Base-by-base conservation (phyloP, 2,888 invertebrate genomes). In the Nymphalis urticae region DNA sequence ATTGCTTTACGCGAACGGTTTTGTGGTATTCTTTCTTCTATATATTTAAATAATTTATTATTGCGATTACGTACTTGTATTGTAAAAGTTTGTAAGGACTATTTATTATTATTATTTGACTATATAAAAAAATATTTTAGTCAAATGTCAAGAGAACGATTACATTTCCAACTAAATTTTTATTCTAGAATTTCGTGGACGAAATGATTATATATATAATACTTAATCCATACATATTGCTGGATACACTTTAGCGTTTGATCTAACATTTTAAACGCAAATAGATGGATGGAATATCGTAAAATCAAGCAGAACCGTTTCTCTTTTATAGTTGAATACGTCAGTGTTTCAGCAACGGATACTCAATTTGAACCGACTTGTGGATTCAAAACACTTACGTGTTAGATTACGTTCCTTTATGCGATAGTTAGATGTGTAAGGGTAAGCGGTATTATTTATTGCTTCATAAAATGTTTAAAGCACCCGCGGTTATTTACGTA, bases 401-500 rank as follows among this genome's bases (percentile, higher is more conserved):
- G 65, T 62, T 64, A 62, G 68, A 64, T 70, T 61, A 68, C 64
- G 58, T 19, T 36, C 66, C 53, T 62, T 67, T 62, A 67, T 50
- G n/a, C 61, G 61, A 61, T 62, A 66, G 66, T 67, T 64, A 58
- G 51, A 59, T 58, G 36, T 56, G 36, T 68, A 53, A 72, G 75
- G 75, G 76, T 74, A 77, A 71, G 72, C 75, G 75, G 73, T 80
- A 79, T 80, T 82, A 85, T 86, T 86, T 86, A 87, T 83, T 77
- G 79, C 71, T 75, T 82, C 72, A 82, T 85, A 85, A 86, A 87
- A 85, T 85, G 82, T 83, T 82, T 80, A 80, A 83, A 84, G 81
- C 86, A 86, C 86, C 87, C 85, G 84, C 74, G 83, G 79, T 80
- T 82, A 79, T 81, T 82, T 80, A 78, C 74, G 80, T 80, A 74